Conservation (phyloP, 1,140 invertebrate species). For the Drosophila orena region DNA sequence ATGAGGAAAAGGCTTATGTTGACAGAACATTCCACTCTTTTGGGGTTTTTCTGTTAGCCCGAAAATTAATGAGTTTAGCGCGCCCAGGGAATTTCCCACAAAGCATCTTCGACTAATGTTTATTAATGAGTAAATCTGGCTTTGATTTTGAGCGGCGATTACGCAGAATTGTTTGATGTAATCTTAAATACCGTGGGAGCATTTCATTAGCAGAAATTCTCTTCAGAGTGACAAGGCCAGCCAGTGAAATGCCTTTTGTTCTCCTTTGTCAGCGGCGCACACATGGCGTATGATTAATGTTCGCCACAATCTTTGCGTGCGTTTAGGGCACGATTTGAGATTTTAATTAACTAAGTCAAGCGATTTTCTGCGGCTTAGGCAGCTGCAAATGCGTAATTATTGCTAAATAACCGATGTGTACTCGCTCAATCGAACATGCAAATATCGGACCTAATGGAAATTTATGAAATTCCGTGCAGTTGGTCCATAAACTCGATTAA, state of each 20-base stretch:
- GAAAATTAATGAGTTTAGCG: conserved; percentile 41
- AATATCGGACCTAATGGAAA: conserved; percentile 21
- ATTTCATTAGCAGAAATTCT: background rate
- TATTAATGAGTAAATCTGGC: conserved; percentile 45
- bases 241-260: conserved; percentile 26
- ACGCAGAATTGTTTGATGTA: conserved; percentile 15
- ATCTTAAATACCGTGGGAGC: background rate
- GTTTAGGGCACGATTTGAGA: background rate
- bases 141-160: conserved; percentile 26
- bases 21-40: conserved; percentile 14
- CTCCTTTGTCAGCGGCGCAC: conserved; percentile 6
- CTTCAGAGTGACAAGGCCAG: background rate
- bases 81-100: conserved; percentile 20
- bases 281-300: conserved; percentile 50
- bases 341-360: conserved; percentile 41
- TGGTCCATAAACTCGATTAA: conserved; percentile 19
- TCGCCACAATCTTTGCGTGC: conserved; percentile 5
- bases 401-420: conserved; percentile 2
- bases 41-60: conserved; percentile 1
- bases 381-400: conserved; percentile 20
- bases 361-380: conserved; percentile 3
- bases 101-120: conserved; percentile 22
- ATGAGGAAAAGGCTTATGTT: conserved; percentile 33
- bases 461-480: conserved; percentile 30
- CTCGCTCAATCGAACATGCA: conserved; percentile 19